Percentiles rank a stretch among this genome's conserved stretches.
phyloP scores from a whole-genome alignment of 1,140 invertebrate genomes.

The Diploscapter pachys region DNA sequence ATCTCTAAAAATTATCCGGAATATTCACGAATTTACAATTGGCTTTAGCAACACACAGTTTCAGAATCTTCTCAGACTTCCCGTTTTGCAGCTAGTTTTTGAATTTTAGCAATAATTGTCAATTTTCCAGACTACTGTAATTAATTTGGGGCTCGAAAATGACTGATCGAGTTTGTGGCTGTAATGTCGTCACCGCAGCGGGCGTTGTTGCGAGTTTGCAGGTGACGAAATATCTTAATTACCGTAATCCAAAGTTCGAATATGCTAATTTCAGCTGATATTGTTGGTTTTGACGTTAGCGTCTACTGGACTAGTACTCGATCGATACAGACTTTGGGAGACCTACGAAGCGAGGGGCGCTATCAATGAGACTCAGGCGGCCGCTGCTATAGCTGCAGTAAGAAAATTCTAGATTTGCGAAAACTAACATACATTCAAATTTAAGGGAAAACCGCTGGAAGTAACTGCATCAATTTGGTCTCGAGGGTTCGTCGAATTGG shows the following conservation, averaged over 20 bases:
- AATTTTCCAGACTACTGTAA: no score
- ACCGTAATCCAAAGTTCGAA: neutral
- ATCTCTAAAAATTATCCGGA: no score
- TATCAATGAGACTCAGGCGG: conserved; percentile 20
- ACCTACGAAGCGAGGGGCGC: conserved; percentile 3
- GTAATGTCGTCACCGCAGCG: conserved; percentile 33
- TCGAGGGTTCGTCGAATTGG: conserved; percentile 22
- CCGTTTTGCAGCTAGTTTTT: no score
- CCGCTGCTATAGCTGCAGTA: conserved; percentile 4
- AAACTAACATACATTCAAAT: neutral
- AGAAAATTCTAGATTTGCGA: neutral
- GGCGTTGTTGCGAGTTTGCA: conserved; percentile 28
- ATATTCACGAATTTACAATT: no score
- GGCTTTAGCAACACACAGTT: no score
- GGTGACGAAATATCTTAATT: conserved; percentile 1
- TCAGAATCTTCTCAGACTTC: no score
- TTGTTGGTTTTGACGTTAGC: conserved; percentile 22
- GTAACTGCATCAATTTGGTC: conserved; percentile 17
- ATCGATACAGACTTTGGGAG: conserved; percentile 28
- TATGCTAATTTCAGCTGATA: conserved; percentile 21
- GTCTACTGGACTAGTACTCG: conserved; percentile 22
- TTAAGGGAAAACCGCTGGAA: conserved; percentile 18
- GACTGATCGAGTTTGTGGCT: conserved; percentile 34
- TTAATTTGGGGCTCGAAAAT: neutral
- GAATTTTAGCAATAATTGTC: no score